Evolutionary conservation across 2,797 vertebrate species (phyloP), one percentile per base, ranked within the genome.

Genomic region (Hephaestus fuliginosus): DNA sequence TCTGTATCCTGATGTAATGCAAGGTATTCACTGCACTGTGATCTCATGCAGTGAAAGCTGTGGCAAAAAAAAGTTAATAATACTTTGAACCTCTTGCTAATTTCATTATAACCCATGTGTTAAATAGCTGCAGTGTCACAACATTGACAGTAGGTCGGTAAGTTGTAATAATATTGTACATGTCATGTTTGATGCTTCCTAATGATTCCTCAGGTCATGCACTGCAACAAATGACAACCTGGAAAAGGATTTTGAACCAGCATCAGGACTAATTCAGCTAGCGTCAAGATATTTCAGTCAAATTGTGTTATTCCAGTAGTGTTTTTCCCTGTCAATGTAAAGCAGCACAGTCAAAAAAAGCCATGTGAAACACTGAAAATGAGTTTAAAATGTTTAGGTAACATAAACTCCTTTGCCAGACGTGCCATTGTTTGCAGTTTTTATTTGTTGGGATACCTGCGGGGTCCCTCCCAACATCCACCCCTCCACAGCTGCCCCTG

Each of bases 381-480:
- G 53, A n/a, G 30, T 51, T 55, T 22, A 3, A 63, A 14, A 52
- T 68, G 57, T 62, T 1, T 44, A 14, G 7, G 2, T 51, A 25
- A 56, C 2, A 0, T 48, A 68, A 75, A 58, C 64, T 77, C 53
- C 44, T 82, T 88, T 89, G 76, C 85, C 86, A 88, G 72, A 74
- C 79, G 44, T 83, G 78, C 49, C 74, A 52, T 90, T 88, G 83
- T 89, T 83, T 88, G 86, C 82, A 81, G 82, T 25, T 25, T 83
- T 63, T 70, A 25, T 86, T 78, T 82, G 57, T 80, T 69, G 30
- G 74, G 30, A 70, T 82, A 70, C 60, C 66, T 77, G 67, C n/a
- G 14, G 76, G 84, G 74, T 72, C 67, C 75, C 30, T 81, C 71
- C 70, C 82, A 84, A 25, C 74, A 76, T 80, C 77, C 80, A 83